These are phyloP conservation scores for Drosophila mimetica DNA, from an alignment of 2,888 invertebrate genomes.

Conservation along the genomic window DNA sequence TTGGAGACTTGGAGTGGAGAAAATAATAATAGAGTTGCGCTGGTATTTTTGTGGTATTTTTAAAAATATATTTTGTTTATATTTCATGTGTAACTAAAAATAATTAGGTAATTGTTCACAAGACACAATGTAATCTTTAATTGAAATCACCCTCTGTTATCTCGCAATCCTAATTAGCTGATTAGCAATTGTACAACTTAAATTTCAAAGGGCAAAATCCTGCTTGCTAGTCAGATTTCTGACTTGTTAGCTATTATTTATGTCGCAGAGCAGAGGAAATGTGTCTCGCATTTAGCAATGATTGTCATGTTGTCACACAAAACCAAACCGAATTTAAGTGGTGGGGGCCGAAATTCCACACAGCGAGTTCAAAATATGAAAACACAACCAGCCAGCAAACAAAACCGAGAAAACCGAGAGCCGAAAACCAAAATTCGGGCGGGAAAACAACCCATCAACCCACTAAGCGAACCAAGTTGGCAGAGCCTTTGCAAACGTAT, in stretches of 20 bases:
- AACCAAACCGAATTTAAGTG: conserved; percentile 25
- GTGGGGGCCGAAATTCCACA: conserved; percentile 12
- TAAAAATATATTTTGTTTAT: too few species aligned
- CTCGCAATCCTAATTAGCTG: conserved; percentile 33
- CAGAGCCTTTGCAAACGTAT: conserved; percentile 68
- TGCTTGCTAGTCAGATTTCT: conserved; percentile 13
- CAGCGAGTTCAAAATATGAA: conserved; percentile 16
- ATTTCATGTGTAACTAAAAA: not conserved
- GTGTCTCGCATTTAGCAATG: conserved; percentile 52
- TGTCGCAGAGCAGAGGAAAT: conserved; percentile 35
- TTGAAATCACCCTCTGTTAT: conserved; percentile 8
- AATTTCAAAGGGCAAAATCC: conserved; percentile 3
- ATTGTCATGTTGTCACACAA: conserved; percentile 48
- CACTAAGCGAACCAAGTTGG: not conserved
- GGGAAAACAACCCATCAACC: not conserved
- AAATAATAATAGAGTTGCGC: too few species aligned
- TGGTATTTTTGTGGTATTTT: too few species aligned
- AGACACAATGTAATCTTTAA: not conserved
- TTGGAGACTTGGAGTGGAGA: too few species aligned
- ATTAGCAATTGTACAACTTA: conserved; percentile 17
- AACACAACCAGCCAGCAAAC: conserved; percentile 17
- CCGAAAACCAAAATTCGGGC: conserved; percentile 16
- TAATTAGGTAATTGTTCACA: not conserved
- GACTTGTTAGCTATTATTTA: conserved; percentile 40
- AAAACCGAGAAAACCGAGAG: conserved; percentile 22